Conservation (phyloP, 2,797 vertebrate genomes). For the Danio kyathit region DNA sequence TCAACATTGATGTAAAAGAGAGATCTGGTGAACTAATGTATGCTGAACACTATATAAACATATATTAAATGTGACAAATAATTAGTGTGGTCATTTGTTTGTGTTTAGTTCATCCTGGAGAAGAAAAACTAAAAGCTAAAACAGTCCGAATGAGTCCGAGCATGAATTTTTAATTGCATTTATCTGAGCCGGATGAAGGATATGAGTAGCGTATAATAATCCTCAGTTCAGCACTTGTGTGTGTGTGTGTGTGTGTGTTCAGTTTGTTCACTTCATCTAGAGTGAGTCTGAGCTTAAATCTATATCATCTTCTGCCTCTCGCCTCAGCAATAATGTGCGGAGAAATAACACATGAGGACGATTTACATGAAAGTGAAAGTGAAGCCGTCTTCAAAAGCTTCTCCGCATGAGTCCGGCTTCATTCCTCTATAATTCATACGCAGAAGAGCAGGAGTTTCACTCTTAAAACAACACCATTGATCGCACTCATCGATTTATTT, state of each 20-base stretch:
- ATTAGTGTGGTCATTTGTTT: too few relatives aligned
- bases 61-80: too few relatives aligned
- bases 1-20: too few relatives aligned
- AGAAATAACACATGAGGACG: constrained; percentile 71
- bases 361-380: constrained; percentile 80
- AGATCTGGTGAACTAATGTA: too few relatives aligned
- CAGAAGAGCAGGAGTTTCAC: neutral
- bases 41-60: too few relatives aligned
- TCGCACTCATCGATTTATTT: neutral
- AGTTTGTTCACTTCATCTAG: neutral
- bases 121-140: neutral
- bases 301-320: constrained; percentile 54
- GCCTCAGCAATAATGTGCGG: constrained; percentile 70
- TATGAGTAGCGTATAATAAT: constrained; percentile 3
- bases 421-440: constrained; percentile 72
- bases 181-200: constrained; percentile 15
- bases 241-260: neutral
- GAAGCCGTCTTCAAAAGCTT: constrained; percentile 26
- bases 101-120: neutral
- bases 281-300: neutral
- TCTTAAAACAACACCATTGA: neutral
- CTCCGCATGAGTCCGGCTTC: constrained; percentile 52
- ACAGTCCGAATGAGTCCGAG: constrained; percentile 34
- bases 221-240: neutral
- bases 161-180: constrained; percentile 42